A percentile compares a stretch with the other conserved stretches of the same genome.
phyloP scores from a whole-genome alignment of 2,113 vertebrate species.

The Anoplopoma fimbria region DNA sequence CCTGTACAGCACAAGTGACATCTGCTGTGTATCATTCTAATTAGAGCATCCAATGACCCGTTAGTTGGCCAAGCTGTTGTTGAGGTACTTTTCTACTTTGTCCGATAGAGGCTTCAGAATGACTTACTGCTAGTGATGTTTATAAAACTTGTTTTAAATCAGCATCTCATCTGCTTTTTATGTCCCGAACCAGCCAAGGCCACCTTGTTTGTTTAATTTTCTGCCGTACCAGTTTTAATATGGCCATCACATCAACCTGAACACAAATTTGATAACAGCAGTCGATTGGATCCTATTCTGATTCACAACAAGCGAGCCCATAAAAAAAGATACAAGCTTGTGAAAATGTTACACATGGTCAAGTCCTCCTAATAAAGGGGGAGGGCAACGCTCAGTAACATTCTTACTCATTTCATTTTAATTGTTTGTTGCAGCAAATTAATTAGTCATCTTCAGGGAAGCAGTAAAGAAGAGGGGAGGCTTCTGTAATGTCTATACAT shows the following conservation, averaged over 20 bases:
- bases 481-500: conserved; percentile 42
- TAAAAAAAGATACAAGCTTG: conserved; percentile 64
- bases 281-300: conserved; percentile 39
- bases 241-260: conserved; percentile 43
- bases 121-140: conserved; percentile 10
- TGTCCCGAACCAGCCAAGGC: conserved; percentile 30
- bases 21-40: conserved; percentile 67
- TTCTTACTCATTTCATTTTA: conserved; percentile 46
- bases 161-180: conserved; percentile 55
- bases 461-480: conserved; percentile 19
- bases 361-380: conserved; percentile 41
- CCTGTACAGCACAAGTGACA: conserved; percentile 49
- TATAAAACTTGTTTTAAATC: conserved; percentile 54
- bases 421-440: conserved; percentile 58
- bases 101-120: conserved; percentile 22
- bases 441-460: conserved; percentile 53
- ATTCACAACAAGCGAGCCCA: conserved; percentile 49
- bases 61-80: conserved; percentile 52
- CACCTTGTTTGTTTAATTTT: conserved; percentile 72
- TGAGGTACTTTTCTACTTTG: conserved; percentile 10
- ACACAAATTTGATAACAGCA: conserved; percentile 43
- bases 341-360: conserved; percentile 65
- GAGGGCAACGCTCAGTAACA: conserved; percentile 27
- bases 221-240: conserved; percentile 66
- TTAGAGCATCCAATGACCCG: conserved; percentile 62